phyloP scores from a whole-genome alignment of 1,140 invertebrate species.

The Hypothenemus hampei region DNA sequence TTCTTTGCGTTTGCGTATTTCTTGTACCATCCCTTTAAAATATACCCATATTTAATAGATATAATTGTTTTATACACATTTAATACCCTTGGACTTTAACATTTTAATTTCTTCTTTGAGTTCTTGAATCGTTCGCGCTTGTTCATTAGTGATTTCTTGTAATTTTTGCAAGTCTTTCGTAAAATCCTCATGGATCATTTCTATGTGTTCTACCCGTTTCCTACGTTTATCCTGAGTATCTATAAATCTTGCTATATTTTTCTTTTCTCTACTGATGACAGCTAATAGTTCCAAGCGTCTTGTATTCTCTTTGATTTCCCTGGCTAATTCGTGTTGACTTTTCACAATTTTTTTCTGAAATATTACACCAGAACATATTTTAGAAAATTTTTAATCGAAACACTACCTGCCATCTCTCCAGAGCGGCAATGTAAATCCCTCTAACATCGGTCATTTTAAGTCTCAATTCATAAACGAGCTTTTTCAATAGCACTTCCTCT shows the following conservation, averaged over 20 bases:
- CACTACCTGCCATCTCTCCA: slow-evolving; percentile 38
- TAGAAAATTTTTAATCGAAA: slow-evolving; percentile 9
- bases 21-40: slow-evolving; percentile 21
- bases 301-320: slow-evolving; percentile 51
- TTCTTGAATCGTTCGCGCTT: slow-evolving; percentile 28
- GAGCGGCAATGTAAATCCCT: slow-evolving; percentile 44
- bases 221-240: slow-evolving; percentile 44
- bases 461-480: slow-evolving; percentile 52
- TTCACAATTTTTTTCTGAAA: slow-evolving; percentile 39
- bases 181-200: slow-evolving; percentile 34
- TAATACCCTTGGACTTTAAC: slow-evolving; percentile 37
- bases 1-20: slow-evolving; percentile 6
- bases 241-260: slow-evolving; percentile 46
- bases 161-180: slow-evolving; percentile 43
- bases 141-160: slow-evolving; percentile 37
- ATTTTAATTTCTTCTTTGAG: slow-evolving; percentile 39
- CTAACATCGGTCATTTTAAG: slow-evolving; percentile 48
- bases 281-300: slow-evolving; percentile 54
- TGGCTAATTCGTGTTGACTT: slow-evolving; percentile 45
- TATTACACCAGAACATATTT: slow-evolving; percentile 22
- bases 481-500: slow-evolving; percentile 53
- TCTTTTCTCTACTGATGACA: slow-evolving; percentile 53
- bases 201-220: slow-evolving; percentile 37
- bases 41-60: neutral
- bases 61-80: neutral